Evolutionary conservation across 2,888 invertebrate genomes (phyloP).

Genomic region (Villa cingulata): DNA sequence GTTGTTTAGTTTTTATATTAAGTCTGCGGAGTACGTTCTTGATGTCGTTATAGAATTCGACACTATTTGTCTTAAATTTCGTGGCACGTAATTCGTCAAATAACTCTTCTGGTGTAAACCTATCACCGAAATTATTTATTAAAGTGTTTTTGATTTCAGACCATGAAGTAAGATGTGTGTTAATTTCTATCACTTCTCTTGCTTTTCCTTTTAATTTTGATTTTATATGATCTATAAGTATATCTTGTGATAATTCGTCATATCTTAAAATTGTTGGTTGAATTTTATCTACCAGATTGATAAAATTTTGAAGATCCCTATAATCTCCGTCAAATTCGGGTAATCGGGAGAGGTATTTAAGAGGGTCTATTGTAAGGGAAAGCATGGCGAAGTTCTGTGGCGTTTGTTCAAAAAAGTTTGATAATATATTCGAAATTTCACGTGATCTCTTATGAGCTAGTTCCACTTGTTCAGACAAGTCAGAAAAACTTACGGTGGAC

Average conservation of each 20-base stretch:
- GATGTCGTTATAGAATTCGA: slow-evolving; percentile 8
- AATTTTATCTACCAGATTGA: no score
- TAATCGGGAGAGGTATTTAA: slow-evolving; percentile 2
- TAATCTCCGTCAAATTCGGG: slow-evolving; percentile 4
- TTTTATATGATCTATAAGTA: slow-evolving; percentile 2
- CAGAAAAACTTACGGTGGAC: no score
- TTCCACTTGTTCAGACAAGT: no score
- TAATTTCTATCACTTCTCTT: slow-evolving; percentile 3
- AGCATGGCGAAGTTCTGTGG: no score
- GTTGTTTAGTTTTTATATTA: no score
- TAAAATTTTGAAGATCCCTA: slow-evolving; percentile 3
- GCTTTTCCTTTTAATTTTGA: slow-evolving; percentile 5
- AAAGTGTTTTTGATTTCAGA: slow-evolving; percentile 3
- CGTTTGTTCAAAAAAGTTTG: no score
- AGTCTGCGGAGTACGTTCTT: no score
- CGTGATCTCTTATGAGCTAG: no score
- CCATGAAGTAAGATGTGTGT: slow-evolving; percentile 1
- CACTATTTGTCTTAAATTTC: slow-evolving; percentile 1
- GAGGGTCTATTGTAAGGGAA: slow-evolving; percentile 1
- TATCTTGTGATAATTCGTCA: slow-evolving; percentile 1
- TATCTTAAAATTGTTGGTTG: background rate
- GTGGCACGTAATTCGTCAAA: slow-evolving; percentile 3
- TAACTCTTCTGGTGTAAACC: slow-evolving; percentile 2
- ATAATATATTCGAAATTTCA: no score
- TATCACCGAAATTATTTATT: slow-evolving; percentile 8